These are phyloP conservation scores for Ceratina australensis DNA, from an alignment of 1,140 invertebrate genomes.

Conservation along the genomic window DNA sequence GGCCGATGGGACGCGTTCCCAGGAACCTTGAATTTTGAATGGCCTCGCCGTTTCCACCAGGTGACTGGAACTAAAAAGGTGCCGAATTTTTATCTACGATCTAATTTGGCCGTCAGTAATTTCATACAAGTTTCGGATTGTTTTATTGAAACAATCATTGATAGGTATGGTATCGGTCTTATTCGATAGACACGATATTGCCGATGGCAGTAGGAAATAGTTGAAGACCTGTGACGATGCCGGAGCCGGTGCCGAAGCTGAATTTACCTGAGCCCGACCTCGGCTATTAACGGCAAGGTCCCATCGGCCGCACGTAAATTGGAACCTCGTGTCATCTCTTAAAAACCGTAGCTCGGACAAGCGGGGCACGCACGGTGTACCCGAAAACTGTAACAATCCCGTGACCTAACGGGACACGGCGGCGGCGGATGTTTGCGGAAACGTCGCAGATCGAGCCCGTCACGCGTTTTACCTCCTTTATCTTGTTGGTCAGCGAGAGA, in stretches of 20 bases:
- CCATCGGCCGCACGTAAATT: not conserved
- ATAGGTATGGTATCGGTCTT: too few relatives aligned
- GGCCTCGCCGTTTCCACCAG: not conserved
- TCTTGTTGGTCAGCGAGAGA: slow-evolving; percentile 38
- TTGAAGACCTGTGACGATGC: too few relatives aligned
- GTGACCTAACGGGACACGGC: slow-evolving; percentile 65
- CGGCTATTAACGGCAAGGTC: not conserved
- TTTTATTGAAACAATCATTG: too few relatives aligned
- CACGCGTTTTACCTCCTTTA: slow-evolving; percentile 63
- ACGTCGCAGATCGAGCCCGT: slow-evolving; percentile 53
- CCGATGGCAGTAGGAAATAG: too few relatives aligned
- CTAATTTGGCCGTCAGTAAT: not conserved
- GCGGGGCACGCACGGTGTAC: slow-evolving; percentile 6
- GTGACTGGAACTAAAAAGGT: not conserved
- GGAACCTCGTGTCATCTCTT: not conserved
- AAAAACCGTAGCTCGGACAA: slow-evolving; percentile 50
- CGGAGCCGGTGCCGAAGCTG: not conserved
- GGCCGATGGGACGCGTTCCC: slow-evolving; percentile 12
- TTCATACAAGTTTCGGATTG: not conserved
- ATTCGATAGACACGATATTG: too few relatives aligned
- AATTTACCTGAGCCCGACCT: slow-evolving; percentile 28
- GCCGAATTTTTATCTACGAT: not conserved
- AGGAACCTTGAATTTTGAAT: slow-evolving; percentile 34
- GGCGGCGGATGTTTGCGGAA: slow-evolving; percentile 71
- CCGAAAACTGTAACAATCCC: slow-evolving; percentile 44